Base-by-base conservation (phyloP, 92 coral and sea anemone species). In the Epizoanthus scotinus region DNA sequence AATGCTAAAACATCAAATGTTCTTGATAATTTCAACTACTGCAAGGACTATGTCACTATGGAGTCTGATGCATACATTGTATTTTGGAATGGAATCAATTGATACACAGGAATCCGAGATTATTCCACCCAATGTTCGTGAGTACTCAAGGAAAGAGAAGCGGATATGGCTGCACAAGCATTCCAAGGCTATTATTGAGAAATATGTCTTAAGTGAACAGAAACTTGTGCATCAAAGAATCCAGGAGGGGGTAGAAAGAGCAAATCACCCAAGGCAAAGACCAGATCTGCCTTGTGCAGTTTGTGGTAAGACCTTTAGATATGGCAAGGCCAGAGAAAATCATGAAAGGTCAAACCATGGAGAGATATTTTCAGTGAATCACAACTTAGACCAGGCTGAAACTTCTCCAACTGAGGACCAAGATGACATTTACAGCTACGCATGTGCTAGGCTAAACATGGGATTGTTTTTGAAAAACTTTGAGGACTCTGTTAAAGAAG, bases 1-100 rank as follows among this genome's bases (percentile, higher is more conserved):
- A 86, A 89, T 86, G 93, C 91, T 25, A 79, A 78, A 68, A 87
- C 94, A 5, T 68, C 83, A 14, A 87, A 90, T 63, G 89, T 79
- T 17, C 78, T 73, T 2, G 91, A 87, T 65, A 87, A 90, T 56
- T 71, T 73, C n/a, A 87, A 90, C 40, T 2, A 14, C 19, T 84
- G 89, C 42, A 84, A 87, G 54, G 84, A 77, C 8, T 90, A 78
- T 84, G 89, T 84, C 0, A 70, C 77, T 53, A 12, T 87, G 47
- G 91, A 90, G 44, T 87, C 91, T 0, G 82, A 81, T 54, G 91
- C 94, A 0, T 63, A 67, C 8, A 19, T 90, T 0, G 77, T 59
- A 86, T 82, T 91, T 84, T 84, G 81, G 81, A 0, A 78, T 91
- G 83, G 27, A 67, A 0, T 18, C 29, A 29, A 9, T 87, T 17